These are phyloP conservation scores for Cyphomyrus plagiostoma DNA, from an alignment of 2,113 vertebrate species.

Conservation along the genomic window DNA sequence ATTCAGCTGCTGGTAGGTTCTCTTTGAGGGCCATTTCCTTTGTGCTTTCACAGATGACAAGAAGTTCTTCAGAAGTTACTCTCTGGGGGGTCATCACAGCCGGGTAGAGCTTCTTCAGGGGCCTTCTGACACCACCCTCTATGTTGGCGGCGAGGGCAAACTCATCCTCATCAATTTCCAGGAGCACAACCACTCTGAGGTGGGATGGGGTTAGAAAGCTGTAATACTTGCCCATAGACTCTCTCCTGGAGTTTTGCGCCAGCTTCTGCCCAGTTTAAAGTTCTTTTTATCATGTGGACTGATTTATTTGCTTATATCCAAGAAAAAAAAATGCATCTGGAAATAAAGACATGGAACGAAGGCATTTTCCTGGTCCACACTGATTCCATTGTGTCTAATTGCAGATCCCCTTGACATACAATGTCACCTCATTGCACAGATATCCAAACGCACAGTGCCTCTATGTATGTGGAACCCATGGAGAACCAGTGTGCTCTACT, in stretches of 20 bases:
- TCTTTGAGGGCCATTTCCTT: neutral
- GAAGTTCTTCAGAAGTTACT: neutral
- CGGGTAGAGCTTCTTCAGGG: constrained; percentile 28
- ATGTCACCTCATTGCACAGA: constrained; percentile 38
- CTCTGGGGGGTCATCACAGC: neutral
- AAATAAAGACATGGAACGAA: neutral
- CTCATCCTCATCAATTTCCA: constrained; percentile 31
- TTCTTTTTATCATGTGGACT: neutral
- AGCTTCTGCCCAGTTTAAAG: neutral
- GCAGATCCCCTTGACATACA: constrained; percentile 32
- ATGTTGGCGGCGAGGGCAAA: constrained; percentile 13
- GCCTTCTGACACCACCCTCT: neutral
- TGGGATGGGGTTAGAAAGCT: neutral
- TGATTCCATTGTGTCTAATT: neutral
- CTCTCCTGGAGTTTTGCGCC: neutral
- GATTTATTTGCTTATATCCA: neutral
- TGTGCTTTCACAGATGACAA: neutral
- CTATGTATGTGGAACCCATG: constrained; percentile 39
- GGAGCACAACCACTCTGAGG: neutral
- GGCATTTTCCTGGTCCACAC: neutral
- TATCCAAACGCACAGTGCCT: neutral
- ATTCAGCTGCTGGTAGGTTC: neutral
- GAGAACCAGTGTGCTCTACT: constrained; percentile 33
- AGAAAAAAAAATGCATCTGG: neutral
- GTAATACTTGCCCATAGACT: neutral